phyloP scores from a whole-genome alignment of 2,888 invertebrate species.

The Euzetes globulus region DNA sequence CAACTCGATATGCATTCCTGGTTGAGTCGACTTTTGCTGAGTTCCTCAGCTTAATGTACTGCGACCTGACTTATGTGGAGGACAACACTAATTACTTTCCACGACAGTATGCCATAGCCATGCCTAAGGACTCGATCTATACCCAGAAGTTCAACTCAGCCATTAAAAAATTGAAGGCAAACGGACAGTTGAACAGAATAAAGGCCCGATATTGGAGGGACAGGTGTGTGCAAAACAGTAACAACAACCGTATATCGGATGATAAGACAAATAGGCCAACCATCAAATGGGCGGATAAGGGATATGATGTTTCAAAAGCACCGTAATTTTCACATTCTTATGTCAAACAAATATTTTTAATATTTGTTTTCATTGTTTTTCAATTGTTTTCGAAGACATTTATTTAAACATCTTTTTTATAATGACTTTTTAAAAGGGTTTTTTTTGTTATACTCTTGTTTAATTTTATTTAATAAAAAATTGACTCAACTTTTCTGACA shows the following conservation, averaged over 20 bases:
- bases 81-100: conserved; percentile 17
- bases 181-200: conserved; percentile 11
- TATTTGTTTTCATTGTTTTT: too few relatives aligned
- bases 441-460: too few relatives aligned
- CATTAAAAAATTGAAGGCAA: conserved; percentile 28
- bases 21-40: conserved; percentile 34
- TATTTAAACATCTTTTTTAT: too few relatives aligned
- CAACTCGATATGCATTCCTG: conserved; percentile 31
- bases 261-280: background rate
- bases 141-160: conserved; percentile 18
- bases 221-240: conserved; percentile 1
- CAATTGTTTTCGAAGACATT: too few relatives aligned
- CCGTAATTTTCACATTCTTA: too few relatives aligned
- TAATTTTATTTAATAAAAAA: too few relatives aligned
- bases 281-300: conserved; percentile 1
- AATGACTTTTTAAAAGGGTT: too few relatives aligned
- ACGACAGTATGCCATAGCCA: conserved; percentile 32
- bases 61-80: conserved; percentile 25
- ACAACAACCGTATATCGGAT: background rate
- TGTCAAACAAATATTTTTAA: too few relatives aligned
- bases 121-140: conserved; percentile 26
- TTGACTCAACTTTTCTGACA: too few relatives aligned
- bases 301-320: background rate
- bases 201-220: conserved; percentile 27
- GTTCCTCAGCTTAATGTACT: conserved; percentile 24